phyloP scores from a whole-genome alignment of 1,140 invertebrate genomes.

The Rhyzopertha dominica region DNA sequence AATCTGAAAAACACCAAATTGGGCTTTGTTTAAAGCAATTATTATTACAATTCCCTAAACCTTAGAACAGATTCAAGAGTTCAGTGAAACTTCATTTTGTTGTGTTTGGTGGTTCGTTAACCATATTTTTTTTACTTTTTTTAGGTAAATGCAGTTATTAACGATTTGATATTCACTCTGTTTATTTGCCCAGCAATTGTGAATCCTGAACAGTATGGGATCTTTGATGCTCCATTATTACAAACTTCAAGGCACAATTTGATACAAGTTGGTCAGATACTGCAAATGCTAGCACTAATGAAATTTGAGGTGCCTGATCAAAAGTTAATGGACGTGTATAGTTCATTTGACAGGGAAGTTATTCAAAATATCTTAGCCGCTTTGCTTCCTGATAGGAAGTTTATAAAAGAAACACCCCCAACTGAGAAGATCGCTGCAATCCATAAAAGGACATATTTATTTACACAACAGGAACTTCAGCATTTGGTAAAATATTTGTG shows the following conservation, averaged over 20 bases:
- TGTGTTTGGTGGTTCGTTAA: background rate
- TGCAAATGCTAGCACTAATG: constrained; percentile 84
- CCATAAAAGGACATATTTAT: constrained; percentile 58
- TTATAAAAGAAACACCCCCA: constrained; percentile 51
- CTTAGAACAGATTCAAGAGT: background rate
- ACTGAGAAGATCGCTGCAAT: constrained; percentile 57
- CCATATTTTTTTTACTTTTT: constrained; percentile 41
- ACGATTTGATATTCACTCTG: constrained; percentile 87
- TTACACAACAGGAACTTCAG: constrained; percentile 63
- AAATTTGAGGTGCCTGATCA: constrained; percentile 74
- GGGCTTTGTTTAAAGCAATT: no score
- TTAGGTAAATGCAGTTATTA: constrained; percentile 73
- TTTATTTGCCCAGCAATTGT: constrained; percentile 96
- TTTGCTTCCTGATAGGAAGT: constrained; percentile 60
- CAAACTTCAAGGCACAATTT: constrained; percentile 88
- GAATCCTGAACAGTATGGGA: constrained; percentile 93
- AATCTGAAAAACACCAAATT: no score
- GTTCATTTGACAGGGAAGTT: constrained; percentile 70
- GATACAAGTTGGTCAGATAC: constrained; percentile 84
- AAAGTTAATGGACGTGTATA: constrained; percentile 69
- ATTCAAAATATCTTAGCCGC: constrained; percentile 69
- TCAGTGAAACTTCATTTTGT: constrained; percentile 5
- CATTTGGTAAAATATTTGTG: constrained; percentile 60
- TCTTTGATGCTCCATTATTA: constrained; percentile 90
- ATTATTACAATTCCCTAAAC: background rate